A percentile compares a stretch with the other conserved stretches of the same genome.
These are phyloP conservation scores for Heliothis subflexa DNA, from an alignment of 1,140 invertebrate species.

Conservation along the genomic window DNA sequence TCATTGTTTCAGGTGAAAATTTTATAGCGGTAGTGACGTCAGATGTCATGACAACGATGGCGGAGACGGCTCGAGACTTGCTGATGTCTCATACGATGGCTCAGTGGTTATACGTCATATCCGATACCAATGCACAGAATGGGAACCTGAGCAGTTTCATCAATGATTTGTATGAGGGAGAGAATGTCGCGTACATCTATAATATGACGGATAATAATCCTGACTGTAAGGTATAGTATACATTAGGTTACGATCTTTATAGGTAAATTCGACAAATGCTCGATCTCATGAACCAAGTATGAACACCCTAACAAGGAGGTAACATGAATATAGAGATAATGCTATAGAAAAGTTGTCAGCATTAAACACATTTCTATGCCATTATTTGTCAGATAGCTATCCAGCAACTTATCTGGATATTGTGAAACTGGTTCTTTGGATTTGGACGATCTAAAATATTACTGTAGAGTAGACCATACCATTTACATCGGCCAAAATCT, in stretches of 20 bases:
- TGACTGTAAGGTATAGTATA: constrained; percentile 85
- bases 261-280: too few relatives aligned
- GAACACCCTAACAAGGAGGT: too few relatives aligned
- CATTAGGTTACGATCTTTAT: not conserved
- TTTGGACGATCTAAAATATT: too few relatives aligned
- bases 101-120: constrained; percentile 93
- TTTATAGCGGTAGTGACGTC: constrained; percentile 84
- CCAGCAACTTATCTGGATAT: too few relatives aligned
- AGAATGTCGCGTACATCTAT: constrained; percentile 93
- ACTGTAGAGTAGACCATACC: not conserved
- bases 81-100: constrained; percentile 89
- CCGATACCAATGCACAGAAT: constrained; percentile 85
- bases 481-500: not conserved
- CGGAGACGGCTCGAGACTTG: constrained; percentile 89
- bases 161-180: constrained; percentile 90
- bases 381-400: too few relatives aligned
- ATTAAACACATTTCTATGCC: too few relatives aligned
- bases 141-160: constrained; percentile 86
- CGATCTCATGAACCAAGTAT: too few relatives aligned
- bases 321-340: too few relatives aligned
- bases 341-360: too few relatives aligned
- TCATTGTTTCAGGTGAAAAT: constrained; percentile 77
- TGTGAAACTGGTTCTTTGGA: too few relatives aligned
- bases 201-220: constrained; percentile 88
- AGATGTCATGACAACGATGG: constrained; percentile 86